Base-by-base conservation (phyloP, 2,797 vertebrate genomes). In the Danionella dracula region DNA sequence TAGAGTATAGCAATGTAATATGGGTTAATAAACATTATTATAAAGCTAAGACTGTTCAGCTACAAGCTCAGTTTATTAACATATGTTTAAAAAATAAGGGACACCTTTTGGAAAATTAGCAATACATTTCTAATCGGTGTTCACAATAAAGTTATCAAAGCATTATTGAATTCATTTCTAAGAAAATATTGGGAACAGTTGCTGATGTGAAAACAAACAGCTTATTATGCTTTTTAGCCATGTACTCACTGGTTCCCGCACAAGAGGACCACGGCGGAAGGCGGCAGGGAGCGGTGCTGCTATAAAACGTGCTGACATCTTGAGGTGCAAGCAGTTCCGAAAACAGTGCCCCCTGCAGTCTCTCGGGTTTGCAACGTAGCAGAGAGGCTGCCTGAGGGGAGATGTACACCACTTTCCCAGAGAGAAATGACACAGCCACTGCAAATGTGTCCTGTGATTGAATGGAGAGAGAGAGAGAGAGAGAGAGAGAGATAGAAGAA, bases 361-460 rank as follows among this genome's bases (percentile, higher is more conserved):
- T 58, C 49, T 82, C 83, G 41, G 84, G 84, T 77, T 86, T 83
- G 60, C 77, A 86, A 41, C 81, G 82, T 35, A 90, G 78, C 54
- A 88, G 83, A 4, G 72, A 82, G 6, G 86, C 40, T 4, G 88
- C 89, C 67, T 91, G 90, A 64, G 90, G 84, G 17, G 90, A 92
- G 74, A 89, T 70, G 27, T 90, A 87, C 58, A 91, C 78, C 32
- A 89, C 82, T 75, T 80, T 86, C 74, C 90, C 89, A n/a, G 91
- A 89, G 15, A 88, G 84, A 76, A 91, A 79, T 0, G 89, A 91
- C 71, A 92, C 88, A 0, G 89, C 86, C 9, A 86, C 86, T 27
- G 86, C 85, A 81, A 92, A 91, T 0, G 87, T 85, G 71, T 89
- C 89, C 91, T 91, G 71, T 5, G 71, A 27, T 19, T 31, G 34